These are phyloP conservation scores for Hystrix cristata DNA, from an alignment of 2,113 vertebrate species.

Conservation along the genomic window DNA sequence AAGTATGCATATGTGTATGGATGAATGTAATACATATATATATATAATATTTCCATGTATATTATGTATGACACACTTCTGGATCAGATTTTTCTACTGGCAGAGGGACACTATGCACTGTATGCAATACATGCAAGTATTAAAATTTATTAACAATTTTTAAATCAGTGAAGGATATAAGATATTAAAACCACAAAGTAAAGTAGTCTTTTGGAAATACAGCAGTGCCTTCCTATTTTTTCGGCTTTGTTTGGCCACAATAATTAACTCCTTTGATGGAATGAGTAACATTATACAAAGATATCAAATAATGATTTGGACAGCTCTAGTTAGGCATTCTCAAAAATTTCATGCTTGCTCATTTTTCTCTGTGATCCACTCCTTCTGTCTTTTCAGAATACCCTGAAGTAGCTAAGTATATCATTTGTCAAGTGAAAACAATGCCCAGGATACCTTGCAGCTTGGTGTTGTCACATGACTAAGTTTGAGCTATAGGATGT, in stretches of 20 bases:
- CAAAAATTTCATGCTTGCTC: background rate
- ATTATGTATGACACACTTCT: background rate
- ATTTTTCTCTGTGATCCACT: background rate
- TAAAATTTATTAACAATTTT: background rate
- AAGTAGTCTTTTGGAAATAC: background rate
- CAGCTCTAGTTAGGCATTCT: background rate
- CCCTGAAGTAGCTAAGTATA: background rate
- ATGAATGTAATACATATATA: background rate
- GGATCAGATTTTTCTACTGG: background rate
- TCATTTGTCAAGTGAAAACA: background rate
- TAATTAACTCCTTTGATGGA: background rate
- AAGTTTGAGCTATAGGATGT: background rate
- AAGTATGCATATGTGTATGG: background rate
- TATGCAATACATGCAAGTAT: background rate
- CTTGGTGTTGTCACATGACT: background rate
- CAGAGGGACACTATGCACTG: background rate
- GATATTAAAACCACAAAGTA: background rate
- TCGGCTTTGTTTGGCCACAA: background rate
- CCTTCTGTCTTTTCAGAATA: background rate
- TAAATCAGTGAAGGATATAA: background rate
- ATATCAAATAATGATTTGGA: background rate
- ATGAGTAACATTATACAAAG: background rate
- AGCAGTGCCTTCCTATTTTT: background rate
- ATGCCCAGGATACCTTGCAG: background rate
- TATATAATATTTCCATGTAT: background rate